Evolutionary conservation across 2,797 vertebrate species (phyloP).

Genomic region (Poecilia gillii): DNA sequence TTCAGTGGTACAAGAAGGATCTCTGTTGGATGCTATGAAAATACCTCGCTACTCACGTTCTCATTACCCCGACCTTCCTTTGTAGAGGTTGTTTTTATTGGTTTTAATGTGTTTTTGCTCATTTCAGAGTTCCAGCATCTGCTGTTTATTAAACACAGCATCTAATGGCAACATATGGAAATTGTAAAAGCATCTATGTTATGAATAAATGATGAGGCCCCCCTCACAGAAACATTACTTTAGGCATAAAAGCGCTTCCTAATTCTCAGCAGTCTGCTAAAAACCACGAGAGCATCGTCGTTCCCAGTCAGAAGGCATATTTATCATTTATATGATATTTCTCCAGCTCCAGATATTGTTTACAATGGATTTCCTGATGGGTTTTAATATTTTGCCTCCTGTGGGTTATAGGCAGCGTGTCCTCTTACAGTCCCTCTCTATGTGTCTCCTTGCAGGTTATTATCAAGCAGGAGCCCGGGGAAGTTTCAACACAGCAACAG

Average conservation of each 20-base stretch:
- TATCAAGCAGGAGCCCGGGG: conserved; percentile 97
- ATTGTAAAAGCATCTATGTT: conserved; percentile 35
- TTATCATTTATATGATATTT: background rate
- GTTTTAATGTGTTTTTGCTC: conserved; percentile 2
- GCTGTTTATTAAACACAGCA: conserved; percentile 18
- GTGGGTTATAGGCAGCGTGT: background rate
- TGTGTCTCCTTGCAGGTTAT: conserved; percentile 85
- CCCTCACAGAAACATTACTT: conserved; percentile 26
- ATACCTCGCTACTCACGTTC: conserved; percentile 26
- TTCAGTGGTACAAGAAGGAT: conserved; percentile 43
- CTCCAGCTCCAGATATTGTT: background rate
- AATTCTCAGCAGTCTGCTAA: background rate
- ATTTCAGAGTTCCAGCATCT: conserved; percentile 19
- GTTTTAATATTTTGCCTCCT: conserved; percentile 4
- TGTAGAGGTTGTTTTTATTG: conserved; percentile 18
- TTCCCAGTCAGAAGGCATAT: background rate
- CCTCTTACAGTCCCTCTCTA: background rate
- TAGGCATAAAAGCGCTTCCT: conserved; percentile 13
- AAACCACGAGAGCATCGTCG: background rate
- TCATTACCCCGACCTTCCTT: conserved; percentile 13
- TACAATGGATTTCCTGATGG: background rate
- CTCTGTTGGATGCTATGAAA: conserved; percentile 43
- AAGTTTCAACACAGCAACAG: conserved; percentile 86
- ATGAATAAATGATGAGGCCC: conserved; percentile 55
- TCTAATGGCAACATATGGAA: conserved; percentile 19